Base-by-base conservation (phyloP, 2,888 invertebrate genomes). In the Drepanosiphum platanoidis region DNA sequence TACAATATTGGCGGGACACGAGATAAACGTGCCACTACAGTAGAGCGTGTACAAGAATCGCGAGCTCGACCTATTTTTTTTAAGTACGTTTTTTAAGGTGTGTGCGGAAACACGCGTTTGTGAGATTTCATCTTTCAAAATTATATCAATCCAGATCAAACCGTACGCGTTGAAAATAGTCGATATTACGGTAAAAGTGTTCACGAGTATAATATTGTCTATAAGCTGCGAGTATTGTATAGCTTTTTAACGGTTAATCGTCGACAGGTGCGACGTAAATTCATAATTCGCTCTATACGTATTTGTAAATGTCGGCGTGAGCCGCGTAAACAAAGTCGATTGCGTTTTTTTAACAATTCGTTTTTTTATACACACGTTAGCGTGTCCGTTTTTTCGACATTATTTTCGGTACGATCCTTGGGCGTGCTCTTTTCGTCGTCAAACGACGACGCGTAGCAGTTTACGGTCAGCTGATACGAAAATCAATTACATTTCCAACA, bases 1-100 rank as follows among this genome's bases (percentile, higher is more conserved):
- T n/a, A n/a, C n/a, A n/a, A n/a, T n/a, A 30, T 39, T 64, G 18
- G 34, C 61, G 30, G 34, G 66, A 34, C 39, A 80, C 79, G 70
- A 34, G 68, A 68, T 36, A 80, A 80, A 80, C 79, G 79, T 80
- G 79, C 79, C 46, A n/a, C 15, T 32, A 32, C n/a, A n/a, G n/a
- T n/a, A n/a, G n/a, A n/a, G n/a, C n/a, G n/a, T n/a, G n/a, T n/a
- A 22, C 18, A 80, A 80, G 70, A 80, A 52, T 70, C 7, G n/a
- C n/a, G 68, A 52, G 79, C 22, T 52, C 27, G 34, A 1, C 79
- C 68, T 34, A 52, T 36, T 46, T 52, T 78, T 32, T 2, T 2
- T 27, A 9, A 27, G 11, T 27, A 9, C 27, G n/a, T 61, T 1
- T n/a, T n/a, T n/a, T n/a, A n/a, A 52, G n/a, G 11, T 27, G 9